These are phyloP conservation scores for Synanceia verrucosa DNA, from an alignment of 2,797 vertebrate species.

Conservation along the genomic window DNA sequence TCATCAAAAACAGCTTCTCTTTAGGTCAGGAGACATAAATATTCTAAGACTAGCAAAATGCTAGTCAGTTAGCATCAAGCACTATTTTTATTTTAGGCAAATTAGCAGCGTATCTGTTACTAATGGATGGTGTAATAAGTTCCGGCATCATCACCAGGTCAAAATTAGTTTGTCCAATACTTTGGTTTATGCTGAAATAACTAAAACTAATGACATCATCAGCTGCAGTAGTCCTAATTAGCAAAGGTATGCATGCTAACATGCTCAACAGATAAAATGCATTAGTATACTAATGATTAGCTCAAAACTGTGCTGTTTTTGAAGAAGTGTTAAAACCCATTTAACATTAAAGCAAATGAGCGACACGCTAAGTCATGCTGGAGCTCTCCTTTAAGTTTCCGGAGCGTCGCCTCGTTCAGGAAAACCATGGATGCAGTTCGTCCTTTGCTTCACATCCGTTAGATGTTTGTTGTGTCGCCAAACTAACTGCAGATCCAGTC, in stretches of 20 bases:
- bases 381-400: conserved; percentile 31
- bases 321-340: neutral
- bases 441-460: conserved; percentile 24
- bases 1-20: too few relatives aligned
- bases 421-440: conserved; percentile 22
- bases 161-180: too few relatives aligned
- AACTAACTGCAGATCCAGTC: conserved; percentile 25
- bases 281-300: too few relatives aligned
- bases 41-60: neutral
- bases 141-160: too few relatives aligned
- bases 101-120: neutral
- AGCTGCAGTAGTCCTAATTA: too few relatives aligned
- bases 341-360: neutral
- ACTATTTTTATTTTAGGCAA: neutral
- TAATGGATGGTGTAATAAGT: neutral
- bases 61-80: neutral
- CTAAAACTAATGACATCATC: too few relatives aligned
- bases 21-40: too few relatives aligned
- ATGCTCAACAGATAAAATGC: neutral
- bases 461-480: conserved; percentile 22
- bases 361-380: conserved; percentile 40
- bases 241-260: neutral
- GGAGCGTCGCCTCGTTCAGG: conserved; percentile 6
- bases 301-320: neutral
- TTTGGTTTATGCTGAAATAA: too few relatives aligned